Base-by-base conservation (phyloP, 2,888 invertebrate genomes). In the Rhagium mordax region DNA sequence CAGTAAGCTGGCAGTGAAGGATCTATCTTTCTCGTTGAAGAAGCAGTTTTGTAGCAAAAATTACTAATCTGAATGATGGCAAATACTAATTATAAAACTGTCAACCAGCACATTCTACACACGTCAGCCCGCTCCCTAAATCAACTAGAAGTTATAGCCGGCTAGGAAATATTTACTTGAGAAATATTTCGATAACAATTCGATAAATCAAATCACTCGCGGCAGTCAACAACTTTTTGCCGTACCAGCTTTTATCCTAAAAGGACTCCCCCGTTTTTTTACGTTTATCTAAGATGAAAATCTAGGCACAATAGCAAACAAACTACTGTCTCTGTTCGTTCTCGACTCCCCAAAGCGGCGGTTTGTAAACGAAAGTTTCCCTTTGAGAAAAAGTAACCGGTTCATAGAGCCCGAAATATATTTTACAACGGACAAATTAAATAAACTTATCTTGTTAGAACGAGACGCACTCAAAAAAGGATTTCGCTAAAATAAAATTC, bases 221-320 rank as follows among this genome's bases (percentile, higher is more conserved):
- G 16, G 16, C 13, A 51, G 64, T 64, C 64, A 64, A 64, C 49
- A 64, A 64, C 64, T 64, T 64, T 51, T 64, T 49, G 16, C n/a
- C 5, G 10, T 16, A 27, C 8, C 5, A 5, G 64, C 64, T 64
- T 29, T 64, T 18, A 47, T n/a, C 27, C 61, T 61, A 61, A 48
- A 20, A 47, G 48, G 61, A 33, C 20, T 60, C 29, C 18, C 60
- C 16, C 21, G 47, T 62, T 62, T 62, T 21, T 48, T 62, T 62
- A 41, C 51, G 10, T 29, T 16, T 49, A 49, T 27, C 15, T 16
- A 13, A 24, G 62, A 64, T 64, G 48, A 49, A 51, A 64, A 49
- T 48, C 64, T 64, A 51, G 64, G 29, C 51, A 64, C 48, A 49
- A 48, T 24, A 24, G 64, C 15, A 64, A 49, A 64, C 48, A 64